Evolutionary conservation across 2,797 vertebrate genomes (phyloP).

Genomic region (Spinus pinus): DNA sequence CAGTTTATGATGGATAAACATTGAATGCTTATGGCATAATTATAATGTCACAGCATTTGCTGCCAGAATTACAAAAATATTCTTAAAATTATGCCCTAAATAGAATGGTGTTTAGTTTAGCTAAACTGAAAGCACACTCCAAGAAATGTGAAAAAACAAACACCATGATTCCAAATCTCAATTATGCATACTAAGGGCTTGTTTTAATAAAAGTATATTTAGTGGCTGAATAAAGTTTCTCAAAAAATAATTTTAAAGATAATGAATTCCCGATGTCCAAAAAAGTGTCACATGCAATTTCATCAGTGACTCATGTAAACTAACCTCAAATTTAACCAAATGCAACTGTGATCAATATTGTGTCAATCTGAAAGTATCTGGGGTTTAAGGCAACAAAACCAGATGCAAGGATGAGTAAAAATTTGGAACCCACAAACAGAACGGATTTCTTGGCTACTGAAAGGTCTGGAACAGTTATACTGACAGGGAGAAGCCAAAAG

Average conservation of each 20-base stretch:
- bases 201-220: slow-evolving; percentile 41
- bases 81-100: slow-evolving; percentile 21
- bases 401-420: slow-evolving; percentile 45
- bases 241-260: slow-evolving; percentile 36
- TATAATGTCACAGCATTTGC: slow-evolving; percentile 12
- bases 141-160: slow-evolving; percentile 48
- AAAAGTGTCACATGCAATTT: slow-evolving; percentile 9
- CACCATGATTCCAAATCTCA: slow-evolving; percentile 17
- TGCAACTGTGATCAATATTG: slow-evolving; percentile 51
- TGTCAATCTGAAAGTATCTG: slow-evolving; percentile 48
- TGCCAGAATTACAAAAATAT: slow-evolving; percentile 43
- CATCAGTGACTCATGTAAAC: slow-evolving; percentile 40
- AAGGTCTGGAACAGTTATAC: neutral
- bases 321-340: slow-evolving; percentile 44
- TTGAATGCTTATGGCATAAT: slow-evolving; percentile 37
- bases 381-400: slow-evolving; percentile 45
- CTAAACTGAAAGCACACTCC: slow-evolving; percentile 55
- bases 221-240: slow-evolving; percentile 1
- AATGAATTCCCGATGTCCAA: slow-evolving; percentile 42
- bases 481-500: neutral
- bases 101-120: slow-evolving; percentile 44
- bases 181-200: neutral
- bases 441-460: neutral
- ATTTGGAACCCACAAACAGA: neutral
- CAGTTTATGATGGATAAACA: slow-evolving; percentile 49